Base-by-base conservation (phyloP, 1,140 invertebrate genomes). In the Drosophila virilis region DNA sequence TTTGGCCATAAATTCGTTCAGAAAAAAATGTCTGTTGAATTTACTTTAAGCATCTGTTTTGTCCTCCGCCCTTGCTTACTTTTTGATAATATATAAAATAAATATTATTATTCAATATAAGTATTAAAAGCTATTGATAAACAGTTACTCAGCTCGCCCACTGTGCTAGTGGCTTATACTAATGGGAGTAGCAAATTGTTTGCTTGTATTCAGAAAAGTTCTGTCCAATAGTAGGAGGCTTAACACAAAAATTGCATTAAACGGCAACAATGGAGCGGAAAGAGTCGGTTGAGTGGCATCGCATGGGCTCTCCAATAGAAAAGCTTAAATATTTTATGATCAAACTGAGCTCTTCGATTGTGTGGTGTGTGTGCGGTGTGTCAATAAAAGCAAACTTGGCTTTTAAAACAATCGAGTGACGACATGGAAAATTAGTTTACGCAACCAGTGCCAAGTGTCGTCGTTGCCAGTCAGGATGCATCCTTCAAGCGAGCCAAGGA, bases 391-490 rank as follows among this genome's bases (percentile, higher is more conserved):
- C 52, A 71, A 74, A 73, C 57, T 79, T 89, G 80, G 84, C 84
- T 88, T 89, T 89, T 84, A 83, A 89, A 89, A 89, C 84, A 89
- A 90, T 89, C 85, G 78, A 89, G 80, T 89, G 84, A 84, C 84
- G 84, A 89, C 84, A 89, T 71, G 84, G 84, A 89, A 89, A 89
- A 89, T 88, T 89, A 89, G 84, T 89, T 89, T 89, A 89, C 84
- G 84, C 77, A 89, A 71, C 77, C 74, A 83, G 58, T 88, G 79
- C 77, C 84, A 88, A 85, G 80, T 74, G 67, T 43, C 65, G 37
- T 38, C 38, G 64, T 9, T 55, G 57, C 13, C 37, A 48, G 40
- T 10, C 42, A 68, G 54, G 46, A 32, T 61, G 48, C 66, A 66
- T 66, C 69, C 45, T 66, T 58, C 50, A 70, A 62, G 28, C 8